phyloP scores from a whole-genome alignment of 2,797 vertebrate species.

The Molossus molossus region DNA sequence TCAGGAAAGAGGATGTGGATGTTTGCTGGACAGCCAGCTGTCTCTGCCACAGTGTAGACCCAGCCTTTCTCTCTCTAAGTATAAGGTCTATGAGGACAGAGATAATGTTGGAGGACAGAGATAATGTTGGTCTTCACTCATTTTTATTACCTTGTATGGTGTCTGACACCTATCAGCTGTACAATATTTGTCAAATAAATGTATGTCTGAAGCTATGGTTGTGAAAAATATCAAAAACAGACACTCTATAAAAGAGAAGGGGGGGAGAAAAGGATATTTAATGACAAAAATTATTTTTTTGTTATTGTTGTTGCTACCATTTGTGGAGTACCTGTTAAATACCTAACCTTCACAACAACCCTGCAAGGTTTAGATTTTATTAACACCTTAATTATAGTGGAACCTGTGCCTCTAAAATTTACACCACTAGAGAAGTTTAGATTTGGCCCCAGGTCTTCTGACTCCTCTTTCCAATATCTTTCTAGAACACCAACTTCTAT shows the following conservation, averaged over 20 bases:
- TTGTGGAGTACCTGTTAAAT: neutral
- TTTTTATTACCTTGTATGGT: neutral
- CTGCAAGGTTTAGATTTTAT: neutral
- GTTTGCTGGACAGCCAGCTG: neutral
- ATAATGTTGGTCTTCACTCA: neutral
- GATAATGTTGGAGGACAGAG: neutral
- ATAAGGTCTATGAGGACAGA: neutral
- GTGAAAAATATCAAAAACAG: neutral
- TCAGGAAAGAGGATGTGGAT: neutral
- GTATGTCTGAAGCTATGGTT: neutral
- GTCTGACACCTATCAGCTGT: neutral
- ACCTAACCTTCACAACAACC: neutral
- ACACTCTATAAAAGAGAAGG: neutral
- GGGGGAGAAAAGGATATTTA: neutral
- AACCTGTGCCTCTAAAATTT: neutral
- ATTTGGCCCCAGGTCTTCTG: neutral
- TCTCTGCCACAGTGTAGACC: neutral
- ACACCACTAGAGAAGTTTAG: neutral
- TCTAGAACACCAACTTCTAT: neutral
- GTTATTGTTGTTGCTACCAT: neutral
- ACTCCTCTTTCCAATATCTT: neutral
- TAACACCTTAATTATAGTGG: conserved; percentile 4
- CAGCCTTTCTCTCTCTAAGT: neutral
- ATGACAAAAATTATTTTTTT: neutral
- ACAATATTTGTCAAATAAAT: neutral